Conservation (phyloP, 2,888 invertebrate species). For the Brachypterus glaber region DNA sequence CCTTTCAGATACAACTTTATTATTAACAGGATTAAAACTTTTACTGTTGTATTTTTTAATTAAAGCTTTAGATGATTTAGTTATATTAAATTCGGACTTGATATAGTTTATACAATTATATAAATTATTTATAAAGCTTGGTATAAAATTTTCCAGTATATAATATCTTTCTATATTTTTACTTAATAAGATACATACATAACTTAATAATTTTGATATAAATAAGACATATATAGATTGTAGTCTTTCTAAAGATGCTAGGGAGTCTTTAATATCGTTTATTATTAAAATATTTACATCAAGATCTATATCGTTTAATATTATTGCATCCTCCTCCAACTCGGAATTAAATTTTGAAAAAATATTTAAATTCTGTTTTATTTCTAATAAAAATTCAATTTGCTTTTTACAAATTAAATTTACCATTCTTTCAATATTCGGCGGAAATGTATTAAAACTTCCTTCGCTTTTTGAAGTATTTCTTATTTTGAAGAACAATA, state of each 20-base stretch:
- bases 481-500: not conserved
- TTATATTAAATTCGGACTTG: too few species aligned
- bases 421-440: not conserved
- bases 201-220: slow-evolving; percentile 24
- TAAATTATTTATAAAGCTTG: too few species aligned
- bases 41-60: not conserved
- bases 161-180: too few species aligned
- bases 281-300: not conserved
- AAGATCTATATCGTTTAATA: not conserved
- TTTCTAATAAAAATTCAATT: not conserved
- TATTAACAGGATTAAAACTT: slow-evolving; percentile 2
- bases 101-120: too few species aligned
- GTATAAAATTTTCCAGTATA: too few species aligned
- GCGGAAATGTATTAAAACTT: not conserved
- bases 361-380: not conserved
- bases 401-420: slow-evolving; percentile 1
- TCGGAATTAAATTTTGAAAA: slow-evolving; percentile 4
- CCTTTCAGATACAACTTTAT: slow-evolving; percentile 17
- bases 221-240: slow-evolving; percentile 22
- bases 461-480: not conserved
- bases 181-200: slow-evolving; percentile 19
- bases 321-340: not conserved
- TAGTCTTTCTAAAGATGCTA: slow-evolving; percentile 11
- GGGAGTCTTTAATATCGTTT: slow-evolving; percentile 4
- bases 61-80: too few species aligned